Evolutionary conservation across 2,797 vertebrate species (phyloP).

Genomic region (Nothura maculosa): DNA sequence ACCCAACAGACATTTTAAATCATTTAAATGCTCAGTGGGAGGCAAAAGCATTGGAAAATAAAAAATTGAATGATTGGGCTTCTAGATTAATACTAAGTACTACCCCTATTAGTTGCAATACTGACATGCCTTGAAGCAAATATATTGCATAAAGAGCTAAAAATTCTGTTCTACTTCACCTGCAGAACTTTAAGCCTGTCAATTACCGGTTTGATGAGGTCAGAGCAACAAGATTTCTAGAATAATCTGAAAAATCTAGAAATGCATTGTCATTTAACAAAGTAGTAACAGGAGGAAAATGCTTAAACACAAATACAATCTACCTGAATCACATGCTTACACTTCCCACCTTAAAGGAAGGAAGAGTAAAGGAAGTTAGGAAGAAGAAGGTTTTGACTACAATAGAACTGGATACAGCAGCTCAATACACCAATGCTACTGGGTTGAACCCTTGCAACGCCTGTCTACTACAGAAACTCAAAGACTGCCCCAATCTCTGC

Average conservation of each 20-base stretch:
- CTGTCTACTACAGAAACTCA: not conserved
- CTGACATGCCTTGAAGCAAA: slow-evolving; percentile 59
- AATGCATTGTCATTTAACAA: slow-evolving; percentile 8
- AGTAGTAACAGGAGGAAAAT: not conserved
- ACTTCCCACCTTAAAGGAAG: not conserved
- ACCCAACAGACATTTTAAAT: slow-evolving; percentile 74
- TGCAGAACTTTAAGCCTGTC: slow-evolving; percentile 25
- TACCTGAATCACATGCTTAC: not conserved
- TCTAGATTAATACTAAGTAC: slow-evolving; percentile 74
- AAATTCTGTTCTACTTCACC: slow-evolving; percentile 50
- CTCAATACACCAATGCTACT: not conserved
- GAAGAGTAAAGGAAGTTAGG: not conserved
- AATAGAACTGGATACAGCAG: not conserved
- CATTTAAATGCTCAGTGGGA: slow-evolving; percentile 70
- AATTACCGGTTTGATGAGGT: slow-evolving; percentile 43
- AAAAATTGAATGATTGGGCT: slow-evolving; percentile 72
- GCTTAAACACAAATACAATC: not conserved
- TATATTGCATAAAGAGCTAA: slow-evolving; percentile 34
- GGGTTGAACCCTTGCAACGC: not conserved
- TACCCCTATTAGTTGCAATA: slow-evolving; percentile 46
- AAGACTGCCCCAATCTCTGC: not conserved
- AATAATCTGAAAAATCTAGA: not conserved
- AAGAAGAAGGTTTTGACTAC: not conserved
- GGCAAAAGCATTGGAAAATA: slow-evolving; percentile 63
- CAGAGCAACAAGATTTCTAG: slow-evolving; percentile 28